phyloP scores from a whole-genome alignment of 2,113 vertebrate species.

The Microtus oregoni region DNA sequence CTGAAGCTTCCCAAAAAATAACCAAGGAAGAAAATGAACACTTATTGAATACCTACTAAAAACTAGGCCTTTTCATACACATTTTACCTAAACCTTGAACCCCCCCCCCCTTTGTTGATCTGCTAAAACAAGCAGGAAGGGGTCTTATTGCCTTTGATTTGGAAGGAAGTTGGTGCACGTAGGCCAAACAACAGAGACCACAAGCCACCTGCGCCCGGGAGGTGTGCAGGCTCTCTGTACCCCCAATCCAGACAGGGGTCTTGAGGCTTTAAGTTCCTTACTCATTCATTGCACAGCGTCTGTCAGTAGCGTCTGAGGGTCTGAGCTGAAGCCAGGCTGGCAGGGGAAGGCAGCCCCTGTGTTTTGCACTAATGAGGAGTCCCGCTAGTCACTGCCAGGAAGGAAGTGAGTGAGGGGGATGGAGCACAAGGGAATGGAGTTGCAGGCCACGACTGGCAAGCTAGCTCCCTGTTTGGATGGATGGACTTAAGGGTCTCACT shows the following conservation, averaged over 20 bases:
- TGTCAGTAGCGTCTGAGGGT: background rate
- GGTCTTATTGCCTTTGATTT: slow-evolving; percentile 21
- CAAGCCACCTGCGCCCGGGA: background rate
- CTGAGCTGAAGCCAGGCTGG: background rate
- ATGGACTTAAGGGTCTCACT: background rate
- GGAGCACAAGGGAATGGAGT: background rate
- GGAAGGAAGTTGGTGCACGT: background rate
- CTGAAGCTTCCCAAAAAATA: background rate
- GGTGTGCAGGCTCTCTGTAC: background rate
- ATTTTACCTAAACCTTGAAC: background rate
- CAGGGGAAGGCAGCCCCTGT: slow-evolving; percentile 47
- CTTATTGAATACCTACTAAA: background rate
- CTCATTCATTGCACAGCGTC: background rate
- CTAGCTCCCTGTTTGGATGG: background rate
- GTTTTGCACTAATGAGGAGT: background rate
- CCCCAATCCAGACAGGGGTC: background rate
- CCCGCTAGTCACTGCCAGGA: background rate
- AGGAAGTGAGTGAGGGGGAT: background rate
- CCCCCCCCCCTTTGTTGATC: slow-evolving; percentile 38
- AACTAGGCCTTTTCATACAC: background rate
- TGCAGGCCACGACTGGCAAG: background rate
- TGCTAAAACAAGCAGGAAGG: background rate
- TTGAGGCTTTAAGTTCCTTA: background rate
- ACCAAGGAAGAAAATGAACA: background rate
- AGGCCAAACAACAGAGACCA: background rate